phyloP scores from a whole-genome alignment of 2,113 vertebrate species.

The Hepsetus odoe region DNA sequence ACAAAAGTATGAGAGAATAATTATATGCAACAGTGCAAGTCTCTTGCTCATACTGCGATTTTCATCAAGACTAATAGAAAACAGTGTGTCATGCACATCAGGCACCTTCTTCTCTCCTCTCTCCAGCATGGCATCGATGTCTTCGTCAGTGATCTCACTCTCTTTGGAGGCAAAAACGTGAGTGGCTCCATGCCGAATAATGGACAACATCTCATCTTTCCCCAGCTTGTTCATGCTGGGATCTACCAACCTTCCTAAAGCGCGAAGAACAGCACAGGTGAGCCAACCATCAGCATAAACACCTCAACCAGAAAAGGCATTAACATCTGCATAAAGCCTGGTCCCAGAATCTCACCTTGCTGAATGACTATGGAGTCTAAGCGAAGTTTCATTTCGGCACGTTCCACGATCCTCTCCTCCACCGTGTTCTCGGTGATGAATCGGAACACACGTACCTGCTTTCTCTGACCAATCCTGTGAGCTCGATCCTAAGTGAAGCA shows the following conservation, averaged over 20 bases:
- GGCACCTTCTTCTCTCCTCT: conserved; percentile 93
- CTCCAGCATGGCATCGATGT: conserved; percentile 93
- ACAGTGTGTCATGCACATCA: not conserved
- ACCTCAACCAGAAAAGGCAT: not conserved
- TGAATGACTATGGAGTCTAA: conserved; percentile 98
- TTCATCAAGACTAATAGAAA: no score
- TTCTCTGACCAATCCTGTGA: conserved; percentile 96
- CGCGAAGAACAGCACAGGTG: conserved; percentile 23
- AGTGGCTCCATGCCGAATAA: conserved; percentile 96
- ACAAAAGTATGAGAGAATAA: not conserved
- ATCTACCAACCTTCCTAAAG: conserved; percentile 91
- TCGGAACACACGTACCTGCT: conserved; percentile 94
- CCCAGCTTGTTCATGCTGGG: conserved; percentile 95
- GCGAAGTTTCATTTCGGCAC: conserved; percentile 96
- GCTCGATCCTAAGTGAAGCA: conserved; percentile 85
- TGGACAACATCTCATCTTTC: conserved; percentile 98
- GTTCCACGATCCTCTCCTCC: conserved; percentile 96
- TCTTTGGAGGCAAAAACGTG: conserved; percentile 98
- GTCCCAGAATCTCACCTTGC: conserved; percentile 78
- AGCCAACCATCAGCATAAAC: not conserved
- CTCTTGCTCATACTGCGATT: no score
- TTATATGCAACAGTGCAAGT: not conserved
- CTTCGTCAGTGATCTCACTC: conserved; percentile 97
- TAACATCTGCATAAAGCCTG: no score
- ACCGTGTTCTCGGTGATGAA: conserved; percentile 98